Conservation (phyloP, 35 echinoderm and acorn worm species). For the Ophioderma brevispina region DNA sequence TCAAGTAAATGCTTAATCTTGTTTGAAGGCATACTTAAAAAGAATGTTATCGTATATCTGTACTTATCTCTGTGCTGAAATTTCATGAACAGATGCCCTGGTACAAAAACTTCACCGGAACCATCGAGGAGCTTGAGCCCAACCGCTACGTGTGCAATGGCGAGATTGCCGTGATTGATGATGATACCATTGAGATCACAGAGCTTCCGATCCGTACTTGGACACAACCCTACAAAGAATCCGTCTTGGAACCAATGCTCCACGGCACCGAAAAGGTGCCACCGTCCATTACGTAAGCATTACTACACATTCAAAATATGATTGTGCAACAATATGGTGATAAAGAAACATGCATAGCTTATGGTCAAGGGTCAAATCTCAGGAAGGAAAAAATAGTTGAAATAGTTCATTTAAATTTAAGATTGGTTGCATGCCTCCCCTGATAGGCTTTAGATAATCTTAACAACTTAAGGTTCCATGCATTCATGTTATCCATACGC, state of each 20-base stretch:
- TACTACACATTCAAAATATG: too few species aligned
- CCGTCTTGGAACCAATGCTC: slow-evolving; percentile 81
- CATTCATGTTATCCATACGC: neutral
- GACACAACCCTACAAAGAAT: slow-evolving; percentile 97
- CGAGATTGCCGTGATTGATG: slow-evolving; percentile 83
- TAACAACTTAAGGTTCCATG: too few species aligned
- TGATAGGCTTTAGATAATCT: neutral
- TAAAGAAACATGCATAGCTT: too few species aligned
- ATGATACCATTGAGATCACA: slow-evolving; percentile 90
- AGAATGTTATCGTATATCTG: neutral
- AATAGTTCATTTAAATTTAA: too few species aligned
- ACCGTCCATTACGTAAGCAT: slow-evolving; percentile 80
- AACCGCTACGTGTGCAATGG: slow-evolving; percentile 80
- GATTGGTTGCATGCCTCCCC: neutral
- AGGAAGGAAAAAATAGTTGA: too few species aligned
- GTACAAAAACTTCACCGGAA: slow-evolving; percentile 89
- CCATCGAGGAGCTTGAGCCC: slow-evolving; percentile 91
- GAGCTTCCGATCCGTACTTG: slow-evolving; percentile 90
- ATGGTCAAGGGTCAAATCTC: too few species aligned
- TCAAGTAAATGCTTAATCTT: too few species aligned
- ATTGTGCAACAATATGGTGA: too few species aligned
- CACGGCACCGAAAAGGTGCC: slow-evolving; percentile 85
- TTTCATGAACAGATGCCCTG: slow-evolving; percentile 63
- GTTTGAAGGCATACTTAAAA: neutral
- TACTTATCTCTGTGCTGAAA: neutral